Evolutionary conservation across 2,113 vertebrate species (phyloP), one percentile per base, ranked within the genome.

Genomic region (Nematolebias whitei): DNA sequence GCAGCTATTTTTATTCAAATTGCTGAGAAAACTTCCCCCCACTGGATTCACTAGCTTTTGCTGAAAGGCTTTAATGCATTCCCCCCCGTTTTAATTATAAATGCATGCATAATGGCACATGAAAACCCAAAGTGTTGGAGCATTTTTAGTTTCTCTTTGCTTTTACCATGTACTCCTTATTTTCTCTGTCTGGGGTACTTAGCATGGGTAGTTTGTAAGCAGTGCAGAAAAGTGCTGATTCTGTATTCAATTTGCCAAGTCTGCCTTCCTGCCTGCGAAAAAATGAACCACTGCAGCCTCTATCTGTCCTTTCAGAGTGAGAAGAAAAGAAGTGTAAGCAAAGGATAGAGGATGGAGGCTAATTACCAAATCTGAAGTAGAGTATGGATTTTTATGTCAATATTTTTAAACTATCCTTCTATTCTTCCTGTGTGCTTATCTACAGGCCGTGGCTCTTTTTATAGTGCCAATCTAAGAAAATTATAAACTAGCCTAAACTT

Each of bases 171-270:
- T 45, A 49, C 63, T 29, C 47, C 18, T 68, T 60, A 45, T 44
- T 2, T 57, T 48, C 50, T 73, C 43, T 23, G 2, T 32, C 35
- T 41, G 64, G 84, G 81, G 56, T 84, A 85, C 84, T 90, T 83
- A 85, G 77, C 82, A 90, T 89, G 89, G 84, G 89, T 40, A 38
- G 68, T 52, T 73, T 80, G 83, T 90, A 43, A 80, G 85, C 78
- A 82, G 76, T 85, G 89, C 80, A 22, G 87, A 78, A 71, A 85
- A 84, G 80, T 68, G 84, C 84, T 87, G 80, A 75, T 84, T 80
- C 75, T 88, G 85, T 71, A 88, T 87, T 88, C 89, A 89, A 87
- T 90, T 89, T 89, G 68, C 70, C 67, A 51, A 56, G 80, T 62
- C 85, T 81, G 76, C 76, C 71, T 38, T 76, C 78, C 71, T 35